Percentiles rank a stretch among this genome's conserved stretches.
phyloP scores from a whole-genome alignment of 2,113 vertebrate species.

The Phocoena phocoena region DNA sequence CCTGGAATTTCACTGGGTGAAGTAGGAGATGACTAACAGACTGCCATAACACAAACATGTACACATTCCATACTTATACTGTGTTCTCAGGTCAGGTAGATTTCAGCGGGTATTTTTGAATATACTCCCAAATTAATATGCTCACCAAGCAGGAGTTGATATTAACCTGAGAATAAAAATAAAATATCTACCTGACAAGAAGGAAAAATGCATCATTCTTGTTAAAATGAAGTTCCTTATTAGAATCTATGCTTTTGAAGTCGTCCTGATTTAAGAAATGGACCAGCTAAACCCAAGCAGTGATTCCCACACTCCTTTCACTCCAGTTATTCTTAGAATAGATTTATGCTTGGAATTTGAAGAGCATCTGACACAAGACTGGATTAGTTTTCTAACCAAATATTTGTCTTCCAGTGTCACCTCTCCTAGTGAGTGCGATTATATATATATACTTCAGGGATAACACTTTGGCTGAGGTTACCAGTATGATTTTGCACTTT shows the following conservation, averaged over 20 bases:
- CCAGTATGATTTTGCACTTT: not conserved
- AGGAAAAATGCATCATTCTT: not conserved
- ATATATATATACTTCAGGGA: not conserved
- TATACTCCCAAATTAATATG: not conserved
- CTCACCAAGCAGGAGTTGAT: not conserved
- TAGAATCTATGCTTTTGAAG: not conserved
- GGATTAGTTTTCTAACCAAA: conserved; percentile 36
- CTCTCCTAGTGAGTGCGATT: not conserved
- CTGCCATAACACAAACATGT: not conserved
- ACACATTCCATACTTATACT: not conserved
- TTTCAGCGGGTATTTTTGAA: not conserved
- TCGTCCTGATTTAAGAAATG: not conserved
- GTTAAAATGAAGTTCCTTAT: not conserved
- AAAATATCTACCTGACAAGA: not conserved
- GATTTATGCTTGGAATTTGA: conserved; percentile 70
- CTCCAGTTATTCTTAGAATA: conserved; percentile 77
- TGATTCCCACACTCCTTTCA: conserved; percentile 57
- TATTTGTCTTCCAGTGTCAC: not conserved
- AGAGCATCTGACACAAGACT: conserved; percentile 3
- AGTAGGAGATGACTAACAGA: not conserved
- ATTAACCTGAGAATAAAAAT: not conserved
- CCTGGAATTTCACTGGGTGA: not conserved
- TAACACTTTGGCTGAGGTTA: not conserved
- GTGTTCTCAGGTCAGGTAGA: not conserved
- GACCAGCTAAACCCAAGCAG: not conserved